phyloP scores from a whole-genome alignment of 35 echinoderm and acorn worm species.

The Ophioderma brevispina region DNA sequence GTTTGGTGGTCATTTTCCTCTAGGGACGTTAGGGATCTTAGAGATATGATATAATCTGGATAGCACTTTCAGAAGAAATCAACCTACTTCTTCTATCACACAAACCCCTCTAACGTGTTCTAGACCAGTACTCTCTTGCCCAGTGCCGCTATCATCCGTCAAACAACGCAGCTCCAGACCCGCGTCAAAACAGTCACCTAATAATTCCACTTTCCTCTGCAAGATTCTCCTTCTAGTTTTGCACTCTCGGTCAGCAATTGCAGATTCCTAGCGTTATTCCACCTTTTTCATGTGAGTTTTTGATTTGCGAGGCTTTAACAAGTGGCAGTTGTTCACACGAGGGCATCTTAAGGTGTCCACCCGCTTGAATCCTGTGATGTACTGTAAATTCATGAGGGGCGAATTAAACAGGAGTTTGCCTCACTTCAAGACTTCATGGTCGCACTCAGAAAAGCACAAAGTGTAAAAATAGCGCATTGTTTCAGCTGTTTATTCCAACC shows the following conservation, averaged over 20 bases:
- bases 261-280: conserved; percentile 82
- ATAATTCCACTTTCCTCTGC: conserved; percentile 89
- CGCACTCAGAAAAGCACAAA: not conserved
- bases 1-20: too few species aligned
- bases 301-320: conserved; percentile 76
- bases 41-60: too few species aligned
- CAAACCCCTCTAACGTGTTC: conserved; percentile 51
- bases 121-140: not conserved
- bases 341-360: conserved; percentile 61
- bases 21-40: too few species aligned
- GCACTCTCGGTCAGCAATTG: conserved; percentile 86
- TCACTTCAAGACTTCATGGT: not conserved
- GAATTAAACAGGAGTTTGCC: not conserved
- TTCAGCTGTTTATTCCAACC: not conserved
- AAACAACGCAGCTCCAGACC: conserved; percentile 71
- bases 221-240: conserved; percentile 82
- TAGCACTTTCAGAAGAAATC: too few species aligned
- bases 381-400: not conserved
- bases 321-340: conserved; percentile 71
- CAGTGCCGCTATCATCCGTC: too few species aligned
- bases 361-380: not conserved
- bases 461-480: not conserved
- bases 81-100: conserved; percentile 85
- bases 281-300: conserved; percentile 86
- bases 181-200: conserved; percentile 79